Conservation (phyloP, 2,888 invertebrate genomes). For the Ophraella communa region DNA sequence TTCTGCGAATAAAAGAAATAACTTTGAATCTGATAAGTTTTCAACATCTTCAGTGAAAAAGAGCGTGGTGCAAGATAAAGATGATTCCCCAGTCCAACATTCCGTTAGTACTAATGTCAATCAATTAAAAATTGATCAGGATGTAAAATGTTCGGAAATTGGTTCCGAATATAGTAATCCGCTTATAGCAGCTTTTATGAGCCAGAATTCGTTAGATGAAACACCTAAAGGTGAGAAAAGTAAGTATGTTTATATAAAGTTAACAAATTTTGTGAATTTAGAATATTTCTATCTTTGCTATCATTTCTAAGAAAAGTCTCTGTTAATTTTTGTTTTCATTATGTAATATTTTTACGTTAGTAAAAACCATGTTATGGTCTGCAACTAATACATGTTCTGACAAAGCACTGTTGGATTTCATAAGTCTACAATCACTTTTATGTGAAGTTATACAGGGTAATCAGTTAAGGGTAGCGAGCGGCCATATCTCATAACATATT, state of each 20-base stretch:
- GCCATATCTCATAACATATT: too few relatives aligned
- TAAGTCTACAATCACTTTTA: too few relatives aligned
- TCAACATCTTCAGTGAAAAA: constrained; percentile 57
- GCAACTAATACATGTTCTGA: too few relatives aligned
- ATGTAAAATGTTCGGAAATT: background rate
- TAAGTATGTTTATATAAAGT: constrained; percentile 13
- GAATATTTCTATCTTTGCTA: too few relatives aligned
- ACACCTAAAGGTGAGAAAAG: constrained; percentile 31
- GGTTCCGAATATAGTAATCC: constrained; percentile 46
- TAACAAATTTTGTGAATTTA: constrained; percentile 7
- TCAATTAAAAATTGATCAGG: background rate
- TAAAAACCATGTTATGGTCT: too few relatives aligned
- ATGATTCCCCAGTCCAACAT: constrained; percentile 16
- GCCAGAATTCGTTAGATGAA: constrained; percentile 51
- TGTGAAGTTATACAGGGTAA: too few relatives aligned
- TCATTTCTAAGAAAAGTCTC: too few relatives aligned
- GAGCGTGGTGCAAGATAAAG: constrained; percentile 18
- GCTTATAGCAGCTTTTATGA: constrained; percentile 53
- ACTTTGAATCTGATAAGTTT: constrained; percentile 43
- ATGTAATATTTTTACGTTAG: too few relatives aligned
- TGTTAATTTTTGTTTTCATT: too few relatives aligned
- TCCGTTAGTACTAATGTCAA: constrained; percentile 9
- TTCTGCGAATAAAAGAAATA: constrained; percentile 31
- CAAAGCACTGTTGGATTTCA: too few relatives aligned
- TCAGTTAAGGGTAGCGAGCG: too few relatives aligned